Evolutionary conservation across 2,113 vertebrate species (phyloP).

Genomic region (Anguilla rostrata): DNA sequence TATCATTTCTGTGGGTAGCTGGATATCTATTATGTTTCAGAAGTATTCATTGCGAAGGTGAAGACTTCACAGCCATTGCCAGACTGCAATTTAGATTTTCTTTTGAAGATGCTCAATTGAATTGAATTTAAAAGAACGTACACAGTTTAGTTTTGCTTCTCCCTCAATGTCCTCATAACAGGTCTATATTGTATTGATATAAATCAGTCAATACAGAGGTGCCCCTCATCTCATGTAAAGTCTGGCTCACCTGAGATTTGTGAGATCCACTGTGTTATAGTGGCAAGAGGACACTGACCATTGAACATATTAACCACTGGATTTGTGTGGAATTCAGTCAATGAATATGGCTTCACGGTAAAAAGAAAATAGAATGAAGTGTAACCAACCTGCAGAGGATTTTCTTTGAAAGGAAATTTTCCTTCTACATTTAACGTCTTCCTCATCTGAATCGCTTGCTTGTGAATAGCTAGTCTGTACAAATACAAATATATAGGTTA

Average conservation of each 20-base stretch:
- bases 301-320: not conserved
- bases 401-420: constrained; percentile 82
- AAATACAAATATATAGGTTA: not conserved
- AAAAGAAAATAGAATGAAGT: constrained; percentile 11
- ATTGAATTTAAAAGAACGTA: too few species aligned
- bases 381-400: constrained; percentile 79
- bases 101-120: not conserved
- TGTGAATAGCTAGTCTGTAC: constrained; percentile 45
- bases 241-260: too few species aligned
- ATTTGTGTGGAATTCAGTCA: not conserved
- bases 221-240: too few species aligned
- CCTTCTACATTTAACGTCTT: constrained; percentile 73
- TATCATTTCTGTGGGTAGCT: not conserved
- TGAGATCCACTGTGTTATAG: too few species aligned
- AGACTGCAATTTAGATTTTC: not conserved
- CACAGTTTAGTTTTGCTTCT: not conserved
- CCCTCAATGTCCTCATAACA: not conserved
- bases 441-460: constrained; percentile 68
- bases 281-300: too few species aligned
- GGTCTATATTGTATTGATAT: too few species aligned
- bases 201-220: too few species aligned
- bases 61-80: too few species aligned
- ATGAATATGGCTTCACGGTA: not conserved
- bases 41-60: not conserved
- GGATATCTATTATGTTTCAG: not conserved